Conservation (phyloP, 2,797 vertebrate genomes). For the Esox lucius region DNA sequence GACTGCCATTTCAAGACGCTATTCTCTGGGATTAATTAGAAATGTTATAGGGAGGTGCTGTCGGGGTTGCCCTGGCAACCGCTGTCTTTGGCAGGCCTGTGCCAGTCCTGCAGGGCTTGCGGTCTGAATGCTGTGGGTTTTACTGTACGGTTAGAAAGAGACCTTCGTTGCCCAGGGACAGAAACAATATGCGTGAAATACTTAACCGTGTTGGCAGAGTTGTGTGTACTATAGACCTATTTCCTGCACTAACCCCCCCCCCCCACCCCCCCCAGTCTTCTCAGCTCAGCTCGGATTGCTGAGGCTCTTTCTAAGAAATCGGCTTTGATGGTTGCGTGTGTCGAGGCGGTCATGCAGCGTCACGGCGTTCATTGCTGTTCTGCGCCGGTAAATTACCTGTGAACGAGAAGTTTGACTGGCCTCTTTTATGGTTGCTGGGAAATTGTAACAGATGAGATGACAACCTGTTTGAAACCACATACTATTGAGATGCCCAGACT, state of each 20-base stretch:
- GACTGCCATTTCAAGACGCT: slow-evolving; percentile 48
- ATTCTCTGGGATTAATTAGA: slow-evolving; percentile 59
- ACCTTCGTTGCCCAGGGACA: slow-evolving; percentile 35
- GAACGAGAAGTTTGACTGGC: slow-evolving; percentile 45
- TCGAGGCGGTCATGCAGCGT: slow-evolving; percentile 36
- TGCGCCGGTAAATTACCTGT: slow-evolving; percentile 29
- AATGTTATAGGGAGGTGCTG: slow-evolving; percentile 53
- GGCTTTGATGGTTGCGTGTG: slow-evolving; percentile 38
- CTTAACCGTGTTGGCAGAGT: slow-evolving; percentile 30
- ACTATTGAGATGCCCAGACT: not conserved
- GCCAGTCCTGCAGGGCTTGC: slow-evolving; percentile 49
- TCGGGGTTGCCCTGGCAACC: slow-evolving; percentile 57
- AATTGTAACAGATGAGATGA: slow-evolving; percentile 49
- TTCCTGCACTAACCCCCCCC: no score
- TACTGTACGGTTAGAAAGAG: slow-evolving; percentile 50
- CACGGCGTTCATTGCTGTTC: slow-evolving; percentile 29
- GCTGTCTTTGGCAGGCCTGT: slow-evolving; percentile 42
- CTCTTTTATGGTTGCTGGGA: slow-evolving; percentile 41
- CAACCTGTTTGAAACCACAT: slow-evolving; percentile 20
- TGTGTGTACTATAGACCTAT: slow-evolving; percentile 5
- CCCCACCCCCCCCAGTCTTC: slow-evolving; percentile 12
- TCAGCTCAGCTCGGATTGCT: slow-evolving; percentile 10
- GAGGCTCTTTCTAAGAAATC: slow-evolving; percentile 31
- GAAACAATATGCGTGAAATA: slow-evolving; percentile 51
- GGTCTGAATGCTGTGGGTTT: slow-evolving; percentile 43